Evolutionary conservation across 2,888 invertebrate genomes (phyloP).

Genomic region (Drosophila pegasa): DNA sequence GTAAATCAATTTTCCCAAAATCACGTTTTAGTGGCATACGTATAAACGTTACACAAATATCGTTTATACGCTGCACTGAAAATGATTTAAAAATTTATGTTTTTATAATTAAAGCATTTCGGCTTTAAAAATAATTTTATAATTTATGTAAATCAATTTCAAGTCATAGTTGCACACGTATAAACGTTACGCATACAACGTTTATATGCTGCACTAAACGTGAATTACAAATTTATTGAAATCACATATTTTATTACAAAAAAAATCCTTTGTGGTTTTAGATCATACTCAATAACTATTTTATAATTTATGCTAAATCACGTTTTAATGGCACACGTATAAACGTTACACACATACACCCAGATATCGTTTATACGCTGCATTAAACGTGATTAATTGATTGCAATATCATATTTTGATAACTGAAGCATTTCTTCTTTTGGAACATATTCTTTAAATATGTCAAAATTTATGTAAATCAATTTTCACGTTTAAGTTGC

Average conservation of each 20-base stretch:
- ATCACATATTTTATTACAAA: background rate
- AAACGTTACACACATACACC: slow-evolving; percentile 21
- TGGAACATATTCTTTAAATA: background rate
- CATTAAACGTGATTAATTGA: slow-evolving; percentile 27
- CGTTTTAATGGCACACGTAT: slow-evolving; percentile 18
- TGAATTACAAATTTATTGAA: slow-evolving; percentile 13
- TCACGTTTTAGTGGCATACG: slow-evolving; percentile 15
- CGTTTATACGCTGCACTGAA: slow-evolving; percentile 25
- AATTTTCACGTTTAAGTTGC: too few species aligned
- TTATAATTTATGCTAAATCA: background rate
- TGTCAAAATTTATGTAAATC: too few species aligned
- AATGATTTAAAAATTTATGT: slow-evolving; percentile 25
- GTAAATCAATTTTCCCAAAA: background rate
- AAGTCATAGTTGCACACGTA: background rate
- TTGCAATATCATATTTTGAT: background rate
- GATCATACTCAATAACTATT: slow-evolving; percentile 3
- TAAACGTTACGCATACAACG: slow-evolving; percentile 16
- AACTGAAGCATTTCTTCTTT: too few species aligned
- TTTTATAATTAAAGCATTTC: too few species aligned
- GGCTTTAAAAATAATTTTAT: background rate
- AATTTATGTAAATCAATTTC: background rate
- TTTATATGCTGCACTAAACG: slow-evolving; percentile 25
- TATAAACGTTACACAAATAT: too few species aligned
- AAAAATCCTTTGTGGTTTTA: background rate
- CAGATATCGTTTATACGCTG: slow-evolving; percentile 21